Evolutionary conservation across 35 echinoderm and acorn worm species (phyloP), one percentile per base, ranked within the genome.

Genomic region (Stichopus chloronotus): DNA sequence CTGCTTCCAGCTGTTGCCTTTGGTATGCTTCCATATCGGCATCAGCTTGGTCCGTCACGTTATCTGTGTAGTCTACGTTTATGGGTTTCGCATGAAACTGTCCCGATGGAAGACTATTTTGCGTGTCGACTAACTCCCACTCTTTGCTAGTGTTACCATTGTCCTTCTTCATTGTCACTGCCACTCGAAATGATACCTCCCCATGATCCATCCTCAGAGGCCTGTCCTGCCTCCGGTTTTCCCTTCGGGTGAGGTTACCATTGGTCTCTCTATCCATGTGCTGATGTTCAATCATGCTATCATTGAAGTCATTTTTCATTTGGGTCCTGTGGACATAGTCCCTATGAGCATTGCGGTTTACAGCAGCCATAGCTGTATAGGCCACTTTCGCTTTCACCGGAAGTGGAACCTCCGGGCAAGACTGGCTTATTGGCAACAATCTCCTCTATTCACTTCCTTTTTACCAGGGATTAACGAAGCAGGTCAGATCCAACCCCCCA

Each of bases 41-140:
- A 30, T 93, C 79, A 9, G 55, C 25, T 59, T 92, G 71, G 20
- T 89, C 87, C 57, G 78, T 84, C 9, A 55, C 56, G 25, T 90
- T 72, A 61, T 79, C 86, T 52, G 78, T 59, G 85, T 94, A 95
- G 25, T 98, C 96, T 12, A 98, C 90, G 43, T 95, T 96, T 13
- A 96, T 87, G 5, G 94, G 92, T 52, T 92, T 98, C 16, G 94
- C 96, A 55, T 93, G 79, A 80, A 96, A 98, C 58, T 96, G 94
- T 78, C 94, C 96, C 8, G 94, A 94, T 19, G 96, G 92, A 11
- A 93, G 79, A 76, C 76, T 88, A 8, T 69, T 56, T 23, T 79
- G 52, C 8, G 92, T 96, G 79, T 91, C 59, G 19, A 79, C 56
- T 9, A 91, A 56, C 74, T 91, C 90, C 90, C 90, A 91, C 58